A percentile compares a stretch with the other conserved stretches of the same genome.
Conservation (phyloP, 2,797 vertebrate species). For the Hydrolagus colliei region DNA sequence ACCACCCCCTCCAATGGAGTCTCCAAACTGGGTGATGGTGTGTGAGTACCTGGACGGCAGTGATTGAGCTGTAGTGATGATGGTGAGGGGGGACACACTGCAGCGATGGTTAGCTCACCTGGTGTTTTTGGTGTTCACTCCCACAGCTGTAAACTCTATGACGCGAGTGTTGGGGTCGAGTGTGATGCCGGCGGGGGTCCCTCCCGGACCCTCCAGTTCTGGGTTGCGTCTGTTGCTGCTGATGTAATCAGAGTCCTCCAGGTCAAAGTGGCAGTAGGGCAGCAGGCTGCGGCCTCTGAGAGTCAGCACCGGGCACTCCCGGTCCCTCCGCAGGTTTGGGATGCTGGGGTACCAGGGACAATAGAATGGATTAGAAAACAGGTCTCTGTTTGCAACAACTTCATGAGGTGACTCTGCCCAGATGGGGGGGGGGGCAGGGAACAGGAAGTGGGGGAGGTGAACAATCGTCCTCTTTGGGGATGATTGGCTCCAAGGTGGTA, state of each 20-base stretch:
- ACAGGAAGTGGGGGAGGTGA: too few relatives aligned
- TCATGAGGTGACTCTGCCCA: too few relatives aligned
- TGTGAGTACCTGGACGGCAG: too few relatives aligned
- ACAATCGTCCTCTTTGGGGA: too few relatives aligned
- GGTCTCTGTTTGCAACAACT: too few relatives aligned
- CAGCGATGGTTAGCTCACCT: constrained; percentile 49
- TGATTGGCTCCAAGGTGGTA: too few relatives aligned
- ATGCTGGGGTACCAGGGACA: constrained; percentile 54
- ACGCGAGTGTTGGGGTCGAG: constrained; percentile 61
- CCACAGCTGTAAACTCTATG: constrained; percentile 64
- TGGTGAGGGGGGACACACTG: too few relatives aligned
- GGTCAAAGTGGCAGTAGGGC: constrained; percentile 63
- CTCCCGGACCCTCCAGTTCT: constrained; percentile 44
- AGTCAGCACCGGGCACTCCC: constrained; percentile 49
- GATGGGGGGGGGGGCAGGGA: too few relatives aligned
- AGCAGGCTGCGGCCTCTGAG: constrained; percentile 62
- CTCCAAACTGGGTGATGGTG: too few relatives aligned
- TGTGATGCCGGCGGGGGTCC: constrained; percentile 33
- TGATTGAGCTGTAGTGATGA: too few relatives aligned
- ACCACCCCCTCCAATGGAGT: not conserved
- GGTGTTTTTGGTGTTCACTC: constrained; percentile 49
- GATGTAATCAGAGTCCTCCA: constrained; percentile 71
- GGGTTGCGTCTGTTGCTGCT: constrained; percentile 40
- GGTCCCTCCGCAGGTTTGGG: constrained; percentile 58
- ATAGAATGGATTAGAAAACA: not conserved